Base-by-base conservation (phyloP, 2,797 vertebrate genomes). In the Neoniphon sammara region DNA sequence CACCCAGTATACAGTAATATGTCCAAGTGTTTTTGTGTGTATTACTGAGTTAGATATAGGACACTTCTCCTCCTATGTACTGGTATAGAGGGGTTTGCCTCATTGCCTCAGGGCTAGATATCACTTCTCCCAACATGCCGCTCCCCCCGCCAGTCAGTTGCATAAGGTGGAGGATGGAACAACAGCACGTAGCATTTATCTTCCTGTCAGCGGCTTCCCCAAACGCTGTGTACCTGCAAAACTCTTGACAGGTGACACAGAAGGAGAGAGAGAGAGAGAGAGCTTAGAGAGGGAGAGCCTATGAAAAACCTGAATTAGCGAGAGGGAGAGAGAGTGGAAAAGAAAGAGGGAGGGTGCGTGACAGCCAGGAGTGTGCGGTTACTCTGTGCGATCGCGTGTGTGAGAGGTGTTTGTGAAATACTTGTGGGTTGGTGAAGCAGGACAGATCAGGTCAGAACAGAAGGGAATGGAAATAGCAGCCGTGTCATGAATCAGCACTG, bases 351-450 rank as follows among this genome's bases (percentile, higher is more conserved):
- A 60, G 82, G 75, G 83, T 56, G 81, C 53, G 63, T 80, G 82
- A 74, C 52, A 84, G 73, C 73, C 36, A n/a, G 76, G 70, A 77
- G 69, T 44, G 66, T 79, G 80, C 65, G 70, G 83, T 65, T 60
- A 75, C 77, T 70, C 18, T 2, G 62, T 42, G 15, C 66, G 82
- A 86, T 90, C 49, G 88, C 81, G 83, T 90, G 89, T 88, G 87
- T 91, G 85, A 58, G 82, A 88, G 83, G 81, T 88, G 83, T 88
- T 89, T 92, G 77, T 86, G 82, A 89, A 91, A 91, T 91, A 92
- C 76, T 90, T 91, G 90, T 88, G 88, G 89, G 79, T 86, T 88
- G 84, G 83, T 89, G 86, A 85, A 89, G 87, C 86, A 89, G 87
- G 88, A 90, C 78, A 84, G 88, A 89, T 92, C 89, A 91, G 85